phyloP scores from a whole-genome alignment of 1,140 invertebrate species.

The Macrocentrus cingulum region DNA sequence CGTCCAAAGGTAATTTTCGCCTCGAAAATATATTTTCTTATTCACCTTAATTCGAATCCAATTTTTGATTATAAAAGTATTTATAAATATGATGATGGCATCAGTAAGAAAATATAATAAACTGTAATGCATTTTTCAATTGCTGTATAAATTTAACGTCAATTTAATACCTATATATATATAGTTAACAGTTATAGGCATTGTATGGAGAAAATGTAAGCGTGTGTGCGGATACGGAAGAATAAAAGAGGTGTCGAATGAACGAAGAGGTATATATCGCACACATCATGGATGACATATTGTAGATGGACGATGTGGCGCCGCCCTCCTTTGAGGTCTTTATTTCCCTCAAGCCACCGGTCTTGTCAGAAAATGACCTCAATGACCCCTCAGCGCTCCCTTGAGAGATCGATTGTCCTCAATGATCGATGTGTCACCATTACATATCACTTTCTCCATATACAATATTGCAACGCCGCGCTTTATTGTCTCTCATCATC shows the following conservation, averaged over 20 bases:
- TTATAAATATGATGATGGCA: no score
- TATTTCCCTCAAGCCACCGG: conserved; percentile 20
- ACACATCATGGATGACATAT: conserved; percentile 23
- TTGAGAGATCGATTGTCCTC: conserved; percentile 20
- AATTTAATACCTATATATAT: no score
- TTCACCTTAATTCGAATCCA: background rate
- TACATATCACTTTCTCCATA: conserved; percentile 12
- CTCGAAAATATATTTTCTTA: conserved; percentile 1
- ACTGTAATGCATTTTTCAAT: no score
- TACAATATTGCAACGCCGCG: no score
- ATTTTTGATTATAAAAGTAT: no score
- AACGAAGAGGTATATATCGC: background rate
- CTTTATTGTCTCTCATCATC: no score
- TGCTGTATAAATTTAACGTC: no score
- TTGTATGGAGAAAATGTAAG: no score
- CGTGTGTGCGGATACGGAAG: no score
- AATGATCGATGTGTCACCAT: conserved; percentile 30
- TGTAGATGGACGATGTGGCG: conserved; percentile 17
- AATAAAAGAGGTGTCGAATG: conserved; percentile 13
- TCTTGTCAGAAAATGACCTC: background rate
- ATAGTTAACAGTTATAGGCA: no score
- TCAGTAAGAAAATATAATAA: no score
- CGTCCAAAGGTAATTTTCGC: conserved; percentile 1
- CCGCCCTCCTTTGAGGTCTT: conserved; percentile 27
- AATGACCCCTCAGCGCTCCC: conserved; percentile 3